A percentile compares a stretch with the other conserved stretches of the same genome.
phyloP scores from a whole-genome alignment of 2,113 vertebrate species.

The Apaloderma vittatum region DNA sequence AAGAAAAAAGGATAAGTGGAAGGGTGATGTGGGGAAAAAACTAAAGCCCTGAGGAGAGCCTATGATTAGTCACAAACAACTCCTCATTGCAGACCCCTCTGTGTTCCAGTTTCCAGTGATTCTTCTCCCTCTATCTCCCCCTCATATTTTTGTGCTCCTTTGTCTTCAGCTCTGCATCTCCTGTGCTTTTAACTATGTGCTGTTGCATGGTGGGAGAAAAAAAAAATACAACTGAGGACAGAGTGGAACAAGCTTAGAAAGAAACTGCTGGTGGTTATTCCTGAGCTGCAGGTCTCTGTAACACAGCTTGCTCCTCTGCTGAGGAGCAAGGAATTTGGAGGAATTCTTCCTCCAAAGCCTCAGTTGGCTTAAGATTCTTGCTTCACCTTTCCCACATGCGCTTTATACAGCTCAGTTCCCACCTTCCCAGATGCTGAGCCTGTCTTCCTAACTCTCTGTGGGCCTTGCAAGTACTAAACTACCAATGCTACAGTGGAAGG shows the following conservation, averaged over 20 bases:
- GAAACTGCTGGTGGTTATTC: not conserved
- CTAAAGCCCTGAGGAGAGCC: not conserved
- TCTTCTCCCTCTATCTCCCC: not conserved
- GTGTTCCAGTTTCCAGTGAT: not conserved
- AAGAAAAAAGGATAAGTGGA: fast-evolving
- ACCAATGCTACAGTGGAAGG: not conserved
- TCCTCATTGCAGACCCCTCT: not conserved
- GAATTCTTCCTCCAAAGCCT: not conserved
- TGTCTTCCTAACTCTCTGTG: not conserved
- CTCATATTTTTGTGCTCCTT: not conserved
- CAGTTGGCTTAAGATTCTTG: not conserved
- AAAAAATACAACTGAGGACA: not conserved
- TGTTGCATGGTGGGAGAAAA: not conserved
- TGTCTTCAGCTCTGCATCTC: not conserved
- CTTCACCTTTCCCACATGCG: not conserved
- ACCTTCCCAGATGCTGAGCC: not conserved
- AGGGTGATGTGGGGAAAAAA: not conserved
- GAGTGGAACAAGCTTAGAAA: not conserved
- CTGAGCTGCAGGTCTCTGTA: not conserved
- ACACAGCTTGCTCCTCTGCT: not conserved
- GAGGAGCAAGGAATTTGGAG: too few species aligned
- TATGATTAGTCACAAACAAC: not conserved
- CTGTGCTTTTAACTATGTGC: not conserved
- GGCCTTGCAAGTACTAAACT: not conserved
- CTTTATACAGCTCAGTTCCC: not conserved